Percentiles rank a stretch among this genome's conserved stretches.
Conservation (phyloP, 2,888 invertebrate genomes). For the Drosophila ezoana region DNA sequence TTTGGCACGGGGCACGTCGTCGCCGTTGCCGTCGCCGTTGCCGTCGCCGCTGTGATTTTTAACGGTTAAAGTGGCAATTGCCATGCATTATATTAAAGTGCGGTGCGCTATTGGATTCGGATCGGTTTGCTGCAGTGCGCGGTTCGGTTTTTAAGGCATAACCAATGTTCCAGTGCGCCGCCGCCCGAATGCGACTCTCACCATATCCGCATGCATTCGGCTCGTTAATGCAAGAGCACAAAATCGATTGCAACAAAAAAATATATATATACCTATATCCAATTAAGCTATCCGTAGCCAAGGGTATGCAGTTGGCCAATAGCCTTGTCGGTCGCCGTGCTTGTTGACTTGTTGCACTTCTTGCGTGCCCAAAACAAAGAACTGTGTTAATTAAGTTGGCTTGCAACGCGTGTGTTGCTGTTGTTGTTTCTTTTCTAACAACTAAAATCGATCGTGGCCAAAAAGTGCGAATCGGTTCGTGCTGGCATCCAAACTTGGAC, state of each 20-base stretch:
- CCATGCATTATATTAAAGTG: slow-evolving; percentile 39
- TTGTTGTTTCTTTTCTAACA: slow-evolving; percentile 31
- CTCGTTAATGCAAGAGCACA: not conserved
- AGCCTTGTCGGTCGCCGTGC: slow-evolving; percentile 13
- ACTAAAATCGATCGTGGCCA: slow-evolving; percentile 40
- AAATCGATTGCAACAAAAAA: slow-evolving; percentile 43
- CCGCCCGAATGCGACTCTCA: slow-evolving; percentile 15
- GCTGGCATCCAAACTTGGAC: slow-evolving; percentile 20
- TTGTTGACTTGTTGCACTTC: slow-evolving; percentile 31
- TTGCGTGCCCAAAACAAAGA: slow-evolving; percentile 56
- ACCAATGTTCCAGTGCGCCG: not conserved
- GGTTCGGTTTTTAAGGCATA: slow-evolving; percentile 4
- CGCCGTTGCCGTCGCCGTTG: slow-evolving; percentile 18
- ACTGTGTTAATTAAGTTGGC: slow-evolving; percentile 67
- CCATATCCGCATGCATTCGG: slow-evolving; percentile 26
- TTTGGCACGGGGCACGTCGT: slow-evolving; percentile 46
- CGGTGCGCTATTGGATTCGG: slow-evolving; percentile 4
- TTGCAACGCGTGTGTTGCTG: slow-evolving; percentile 31
- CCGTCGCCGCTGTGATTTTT: slow-evolving; percentile 33
- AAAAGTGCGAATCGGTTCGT: slow-evolving; percentile 28
- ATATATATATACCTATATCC: slow-evolving; percentile 2
- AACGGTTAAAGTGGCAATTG: slow-evolving; percentile 73
- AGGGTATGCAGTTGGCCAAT: slow-evolving; percentile 59
- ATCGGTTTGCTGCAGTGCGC: slow-evolving; percentile 2
- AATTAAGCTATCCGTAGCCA: slow-evolving; percentile 50